Evolutionary conservation across 2,797 vertebrate genomes (phyloP), one percentile per base, ranked within the genome.

Genomic region (Sarcophilus harrisii): DNA sequence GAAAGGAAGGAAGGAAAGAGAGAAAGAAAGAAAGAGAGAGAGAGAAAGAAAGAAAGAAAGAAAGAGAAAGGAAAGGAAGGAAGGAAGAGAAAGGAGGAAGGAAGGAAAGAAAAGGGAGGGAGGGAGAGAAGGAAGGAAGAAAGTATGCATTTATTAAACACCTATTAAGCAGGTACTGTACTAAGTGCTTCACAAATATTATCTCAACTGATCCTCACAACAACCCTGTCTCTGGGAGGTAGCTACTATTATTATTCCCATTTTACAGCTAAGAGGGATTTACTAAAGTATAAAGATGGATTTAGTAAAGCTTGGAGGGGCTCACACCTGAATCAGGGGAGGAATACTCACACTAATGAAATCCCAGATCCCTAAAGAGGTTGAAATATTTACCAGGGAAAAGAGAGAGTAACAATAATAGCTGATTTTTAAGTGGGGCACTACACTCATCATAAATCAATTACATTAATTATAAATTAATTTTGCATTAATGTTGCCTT

Each of bases 391-490:
- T 87, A 87, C 73, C 73, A 87, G 73, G 24, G 38, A 49, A 49
- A 49, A 87, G 73, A 81, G 66, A 49, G 9, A 87, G 73, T 27
- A 4, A 87, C 21, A 45, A 49, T 87, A 27, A 87, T 45, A 87
- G 38, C 21, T 87, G 73, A 12, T 38, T 87, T 73, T 87, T 87
- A 87, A 87, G 73, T 87, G 27, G 73, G 21, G 73, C 45, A 87
- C 73, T 45, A 87, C 73, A 87, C 73, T 87, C 49, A 87, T 87
- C 73, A 87, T 28, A 87, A 87, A 87, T 49, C 73, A 87, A 87
- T 87, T 87, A 87, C 73, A 87, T 87, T 87, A 87, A 87, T 87
- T 87, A 87, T 87, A 49, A 49, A 87, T 87, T 87, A 87, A 87
- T 87, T 87, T 49, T 10, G 73, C 73, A 49, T 87, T 12, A 87